Conservation (phyloP, 2,888 invertebrate genomes). For the Cryptocephalus moraei region DNA sequence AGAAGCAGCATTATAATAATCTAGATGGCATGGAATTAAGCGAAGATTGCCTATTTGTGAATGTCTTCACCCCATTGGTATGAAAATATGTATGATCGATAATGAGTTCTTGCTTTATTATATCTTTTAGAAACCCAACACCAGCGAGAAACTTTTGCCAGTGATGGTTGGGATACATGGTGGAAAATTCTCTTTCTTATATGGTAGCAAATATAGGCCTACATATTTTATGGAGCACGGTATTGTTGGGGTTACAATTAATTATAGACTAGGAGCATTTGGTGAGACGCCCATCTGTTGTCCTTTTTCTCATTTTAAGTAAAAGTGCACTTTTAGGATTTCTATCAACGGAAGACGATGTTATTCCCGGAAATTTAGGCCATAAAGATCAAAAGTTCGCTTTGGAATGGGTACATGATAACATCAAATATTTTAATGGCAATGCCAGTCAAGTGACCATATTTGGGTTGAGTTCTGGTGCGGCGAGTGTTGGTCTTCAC, state of each 20-base stretch:
- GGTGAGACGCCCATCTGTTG: no score
- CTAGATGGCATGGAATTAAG: conserved; percentile 1
- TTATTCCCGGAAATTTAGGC: conserved; percentile 7
- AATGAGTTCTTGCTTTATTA: no score
- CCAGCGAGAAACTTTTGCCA: no score
- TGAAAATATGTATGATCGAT: conserved; percentile 1
- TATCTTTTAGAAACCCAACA: no score
- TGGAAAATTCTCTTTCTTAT: no score
- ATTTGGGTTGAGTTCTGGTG: conserved; percentile 5
- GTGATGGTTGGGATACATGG: no score
- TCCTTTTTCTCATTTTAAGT: no score
- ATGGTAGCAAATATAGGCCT: no score
- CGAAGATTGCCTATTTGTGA: conserved; percentile 7
- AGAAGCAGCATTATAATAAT: neutral
- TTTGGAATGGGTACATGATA: conserved; percentile 5
- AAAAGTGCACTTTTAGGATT: conserved; percentile 4
- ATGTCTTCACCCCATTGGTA: conserved; percentile 7
- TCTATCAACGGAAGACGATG: conserved; percentile 4
- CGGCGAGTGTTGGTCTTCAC: conserved; percentile 3
- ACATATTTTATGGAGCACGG: no score
- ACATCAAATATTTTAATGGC: conserved; percentile 4
- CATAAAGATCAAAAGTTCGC: conserved; percentile 5
- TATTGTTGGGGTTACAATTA: no score
- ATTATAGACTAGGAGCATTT: no score
- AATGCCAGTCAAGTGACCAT: conserved; percentile 5